Base-by-base conservation (phyloP, 2,888 invertebrate genomes). In the Conomelus anceps region DNA sequence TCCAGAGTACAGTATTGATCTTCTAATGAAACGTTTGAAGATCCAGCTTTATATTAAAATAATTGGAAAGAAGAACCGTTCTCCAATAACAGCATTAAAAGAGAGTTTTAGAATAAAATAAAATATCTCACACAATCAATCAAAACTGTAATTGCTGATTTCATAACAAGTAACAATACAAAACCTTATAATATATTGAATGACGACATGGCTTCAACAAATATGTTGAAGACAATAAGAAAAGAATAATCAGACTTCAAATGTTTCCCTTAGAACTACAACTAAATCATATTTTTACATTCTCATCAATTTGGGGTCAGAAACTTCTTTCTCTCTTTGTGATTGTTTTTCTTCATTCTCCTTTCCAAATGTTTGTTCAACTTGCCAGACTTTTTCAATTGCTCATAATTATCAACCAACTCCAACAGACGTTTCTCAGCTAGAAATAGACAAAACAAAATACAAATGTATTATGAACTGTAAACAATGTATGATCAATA, bases 351-450 rank as follows among this genome's bases (percentile, higher is more conserved):
- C 92, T 97, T 98, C 22, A 97, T 95, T 89, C 97, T 94, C 91
- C 97, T 96, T 92, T 96, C 96, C 91, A 98, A 95, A 92, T 98
- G 98, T 91, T 97, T 96, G 91, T 96, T 96, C 0, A 98, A 93
- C 92, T 96, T 96, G 13, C 97, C 97, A 0, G 95, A 94, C 88
- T 96, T 95, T 93, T 98, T 98, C 87, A 98, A 93, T 88, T 96
- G 96, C 91, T 97, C 96, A 92, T 96, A 98, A 92, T 98, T 96
- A 41, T 96, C 95, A 0, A 98, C 96, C 86, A 98, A 93, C 29
- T 96, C 95, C 90, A 96, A 94, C 1, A 97, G 95, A 90, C 96
- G 96, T 92, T 95, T 95, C 92, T 98, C 97, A 93, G 88, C 89
- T 90, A 85, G 22, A 89, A 86, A 13, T 85, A 63, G 23, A 87